Base-by-base conservation (phyloP, 2,113 vertebrate species). In the Octodon degus region DNA sequence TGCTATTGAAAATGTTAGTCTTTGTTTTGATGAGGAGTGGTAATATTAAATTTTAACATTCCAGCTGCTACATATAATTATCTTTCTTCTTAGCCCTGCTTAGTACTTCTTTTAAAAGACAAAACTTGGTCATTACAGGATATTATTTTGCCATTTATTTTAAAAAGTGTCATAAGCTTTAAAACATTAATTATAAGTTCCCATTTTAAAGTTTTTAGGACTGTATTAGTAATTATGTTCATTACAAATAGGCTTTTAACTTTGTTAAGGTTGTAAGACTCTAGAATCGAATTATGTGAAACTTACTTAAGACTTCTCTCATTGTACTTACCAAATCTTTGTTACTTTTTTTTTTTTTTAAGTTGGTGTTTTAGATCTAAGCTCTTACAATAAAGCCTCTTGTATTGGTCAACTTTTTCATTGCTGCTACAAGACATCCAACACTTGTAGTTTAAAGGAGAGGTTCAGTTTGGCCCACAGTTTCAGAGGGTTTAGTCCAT, bases 61-160 rank as follows among this genome's bases (percentile, higher is more conserved):
- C 50, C 11, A 77, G 6, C 22, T 85, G 7, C 83, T 32, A 79
- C 20, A 86, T 16, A 12, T 93, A 5, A 7, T 14, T 92, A 25
- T 86, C 12, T 50, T 77, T 90, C 79, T 43, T 37, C 27, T 85
- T 91, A 43, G 24, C 22, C 37, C 76, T 92, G 8, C 74, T 79
- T 91, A 24, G 40, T 85, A 62, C 24, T 55, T 91, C 83, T 80
- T 76, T 76, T 40, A 40, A 95, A 60, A 74, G 63, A 89, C 12
- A 80, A 95, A 95, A 92, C n/a, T 96, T 92, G 47, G 50, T 92
- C 34, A 79, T 77, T 94, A 9, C 32, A 89, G 70, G 87, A 67
- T 96, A 34, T 90, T 79, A 30, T 93, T 95, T 89, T 82, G 17
- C 24, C 24, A 50, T 84, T 91, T 74, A 77, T 91, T 96, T 91